These are phyloP conservation scores for Sylvilagus bachmani DNA, from an alignment of 2,113 vertebrate species.

Conservation along the genomic window DNA sequence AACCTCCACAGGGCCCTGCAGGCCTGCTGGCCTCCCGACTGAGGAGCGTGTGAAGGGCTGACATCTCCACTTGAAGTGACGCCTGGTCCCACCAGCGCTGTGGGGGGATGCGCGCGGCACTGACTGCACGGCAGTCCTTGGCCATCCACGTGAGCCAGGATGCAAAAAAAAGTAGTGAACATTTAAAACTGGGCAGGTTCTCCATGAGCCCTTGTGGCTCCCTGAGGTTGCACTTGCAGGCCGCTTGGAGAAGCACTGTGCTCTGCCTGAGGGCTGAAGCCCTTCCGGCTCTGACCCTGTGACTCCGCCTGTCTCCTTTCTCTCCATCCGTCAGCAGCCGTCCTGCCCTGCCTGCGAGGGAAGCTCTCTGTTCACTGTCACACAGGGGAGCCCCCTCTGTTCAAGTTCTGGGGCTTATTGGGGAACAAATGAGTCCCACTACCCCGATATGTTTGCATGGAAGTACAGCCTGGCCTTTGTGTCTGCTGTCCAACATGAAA, in stretches of 20 bases:
- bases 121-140: neutral
- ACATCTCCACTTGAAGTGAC: neutral
- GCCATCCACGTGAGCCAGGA: neutral
- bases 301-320: neutral
- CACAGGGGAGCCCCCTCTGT: neutral
- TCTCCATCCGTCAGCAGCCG: neutral
- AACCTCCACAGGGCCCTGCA: neutral
- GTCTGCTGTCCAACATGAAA: slow-evolving; percentile 26
- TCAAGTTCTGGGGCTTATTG: neutral
- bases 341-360: neutral
- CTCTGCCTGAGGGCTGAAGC: neutral
- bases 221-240: neutral
- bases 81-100: neutral
- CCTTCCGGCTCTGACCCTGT: neutral
- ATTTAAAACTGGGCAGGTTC: neutral
- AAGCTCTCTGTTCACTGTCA: neutral
- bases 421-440: neutral
- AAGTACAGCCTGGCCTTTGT: neutral
- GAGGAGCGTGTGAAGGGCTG: neutral
- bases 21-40: neutral
- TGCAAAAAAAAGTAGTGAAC: no score
- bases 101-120: neutral
- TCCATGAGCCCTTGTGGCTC: neutral
- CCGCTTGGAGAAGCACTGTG: neutral
- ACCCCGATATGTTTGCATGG: neutral